Evolutionary conservation across 2,888 invertebrate species (phyloP).

Genomic region (Melikaiella ostensackeni): DNA sequence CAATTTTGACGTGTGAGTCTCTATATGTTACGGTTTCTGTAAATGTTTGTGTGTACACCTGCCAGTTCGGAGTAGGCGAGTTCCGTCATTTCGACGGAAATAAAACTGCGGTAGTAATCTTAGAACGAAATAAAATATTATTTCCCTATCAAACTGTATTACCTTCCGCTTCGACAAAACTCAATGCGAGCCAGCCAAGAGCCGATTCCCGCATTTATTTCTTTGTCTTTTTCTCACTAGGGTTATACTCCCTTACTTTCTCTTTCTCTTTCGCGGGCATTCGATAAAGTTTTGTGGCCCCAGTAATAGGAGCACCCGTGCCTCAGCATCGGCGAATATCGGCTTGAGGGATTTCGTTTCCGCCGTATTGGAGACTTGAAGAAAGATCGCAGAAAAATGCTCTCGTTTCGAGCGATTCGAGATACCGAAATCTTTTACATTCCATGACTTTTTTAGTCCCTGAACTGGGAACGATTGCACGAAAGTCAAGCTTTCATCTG

Average conservation of each 20-base stretch:
- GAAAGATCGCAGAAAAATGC: conserved; percentile 30
- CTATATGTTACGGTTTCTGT: conserved; percentile 10
- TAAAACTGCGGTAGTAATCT: conserved; percentile 66
- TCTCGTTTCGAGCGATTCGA: conserved; percentile 13
- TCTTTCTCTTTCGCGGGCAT: conserved; percentile 61
- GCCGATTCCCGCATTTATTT: conserved; percentile 41
- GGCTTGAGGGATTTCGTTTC: conserved; percentile 51
- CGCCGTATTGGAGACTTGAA: conserved; percentile 7
- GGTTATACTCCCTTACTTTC: conserved; percentile 56
- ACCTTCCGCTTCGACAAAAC: conserved; percentile 65
- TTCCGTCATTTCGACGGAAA: conserved; percentile 59
- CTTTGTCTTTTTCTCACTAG: conserved; percentile 44
- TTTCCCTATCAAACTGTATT: conserved; percentile 73
- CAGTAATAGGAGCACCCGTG: conserved; percentile 64
- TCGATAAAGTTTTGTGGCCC: conserved; percentile 72
- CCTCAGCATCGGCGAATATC: conserved; percentile 52
- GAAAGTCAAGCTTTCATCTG: conserved; percentile 15
- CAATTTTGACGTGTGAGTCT: not conserved
- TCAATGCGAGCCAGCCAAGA: conserved; percentile 60
- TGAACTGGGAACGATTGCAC: conserved; percentile 8
- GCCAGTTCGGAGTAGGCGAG: conserved; percentile 38
- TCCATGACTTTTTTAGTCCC: conserved; percentile 21
- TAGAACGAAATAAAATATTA: conserved; percentile 72
- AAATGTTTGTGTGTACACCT: conserved; percentile 44
- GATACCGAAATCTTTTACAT: conserved; percentile 34